These are phyloP conservation scores for Prionailurus viverrinus DNA, from an alignment of 2,113 vertebrate species.

Conservation along the genomic window DNA sequence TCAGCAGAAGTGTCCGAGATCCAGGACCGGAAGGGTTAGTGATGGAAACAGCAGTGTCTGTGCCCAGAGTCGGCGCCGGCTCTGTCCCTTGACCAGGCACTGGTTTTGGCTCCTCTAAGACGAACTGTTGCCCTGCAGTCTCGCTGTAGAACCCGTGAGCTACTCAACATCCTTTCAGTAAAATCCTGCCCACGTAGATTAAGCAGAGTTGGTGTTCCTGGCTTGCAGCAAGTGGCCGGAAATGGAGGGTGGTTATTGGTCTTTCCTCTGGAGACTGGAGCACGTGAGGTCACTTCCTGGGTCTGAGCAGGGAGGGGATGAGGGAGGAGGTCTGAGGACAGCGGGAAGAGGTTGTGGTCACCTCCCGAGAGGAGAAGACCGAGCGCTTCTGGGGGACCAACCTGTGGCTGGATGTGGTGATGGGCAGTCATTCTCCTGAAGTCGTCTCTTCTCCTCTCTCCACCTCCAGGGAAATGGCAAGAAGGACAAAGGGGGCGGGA, in stretches of 20 bases:
- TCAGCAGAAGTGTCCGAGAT: neutral
- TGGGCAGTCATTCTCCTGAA: neutral
- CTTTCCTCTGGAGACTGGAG: neutral
- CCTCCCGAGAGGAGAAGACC: neutral
- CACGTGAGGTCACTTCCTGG: neutral
- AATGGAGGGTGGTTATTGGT: neutral
- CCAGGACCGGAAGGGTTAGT: neutral
- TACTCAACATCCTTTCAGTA: neutral
- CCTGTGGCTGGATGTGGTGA: neutral
- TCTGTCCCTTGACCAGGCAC: no score
- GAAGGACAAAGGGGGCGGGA: neutral
- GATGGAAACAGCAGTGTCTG: no score
- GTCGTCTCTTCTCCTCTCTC: neutral
- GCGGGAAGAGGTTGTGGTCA: neutral
- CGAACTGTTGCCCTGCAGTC: neutral
- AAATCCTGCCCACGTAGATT: neutral
- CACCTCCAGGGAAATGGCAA: neutral
- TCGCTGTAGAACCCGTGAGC: neutral
- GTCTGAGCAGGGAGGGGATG: neutral
- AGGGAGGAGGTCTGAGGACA: neutral
- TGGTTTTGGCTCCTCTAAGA: neutral
- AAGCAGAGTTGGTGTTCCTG: neutral
- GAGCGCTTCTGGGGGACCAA: neutral
- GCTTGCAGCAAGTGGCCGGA: neutral
- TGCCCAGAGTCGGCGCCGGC: fast-evolving